A percentile compares a stretch with the other conserved stretches of the same genome.
These are phyloP conservation scores for Lomographa bimaculata DNA, from an alignment of 2,888 invertebrate species.

Conservation along the genomic window DNA sequence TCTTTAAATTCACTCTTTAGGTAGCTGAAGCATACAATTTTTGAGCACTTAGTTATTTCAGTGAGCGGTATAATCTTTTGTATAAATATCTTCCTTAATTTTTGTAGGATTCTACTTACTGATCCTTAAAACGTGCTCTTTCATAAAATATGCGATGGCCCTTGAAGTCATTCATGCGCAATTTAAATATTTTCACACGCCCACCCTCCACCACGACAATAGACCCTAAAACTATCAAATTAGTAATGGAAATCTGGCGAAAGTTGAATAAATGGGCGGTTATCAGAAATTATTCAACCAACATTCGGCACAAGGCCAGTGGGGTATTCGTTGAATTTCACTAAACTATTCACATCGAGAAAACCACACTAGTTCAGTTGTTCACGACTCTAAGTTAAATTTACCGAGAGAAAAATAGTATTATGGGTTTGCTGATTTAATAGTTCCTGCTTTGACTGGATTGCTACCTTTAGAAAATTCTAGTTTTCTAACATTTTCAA, in stretches of 20 bases:
- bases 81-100: too few relatives aligned
- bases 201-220: conserved; percentile 12
- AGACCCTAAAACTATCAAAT: conserved; percentile 53
- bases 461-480: too few relatives aligned
- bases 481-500: too few relatives aligned
- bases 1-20: too few relatives aligned
- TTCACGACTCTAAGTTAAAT: conserved; percentile 61
- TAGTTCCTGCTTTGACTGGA: background rate
- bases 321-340: conserved; percentile 66
- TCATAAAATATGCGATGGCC: background rate
- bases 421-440: conserved; percentile 10
- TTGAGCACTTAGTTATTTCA: too few relatives aligned
- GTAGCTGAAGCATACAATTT: too few relatives aligned
- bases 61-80: too few relatives aligned
- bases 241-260: conserved; percentile 55
- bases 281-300: conserved; percentile 77
- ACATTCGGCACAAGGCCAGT: conserved; percentile 76
- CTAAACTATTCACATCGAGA: conserved; percentile 76
- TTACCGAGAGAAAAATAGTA: conserved; percentile 43
- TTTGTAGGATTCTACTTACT: too few relatives aligned
- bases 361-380: conserved; percentile 73
- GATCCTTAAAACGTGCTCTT: conserved; percentile 3
- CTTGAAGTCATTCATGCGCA: conserved; percentile 4
- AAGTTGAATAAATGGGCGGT: conserved; percentile 74
- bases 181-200: conserved; percentile 2